These are phyloP conservation scores for Acrossocheilus wenchowensis DNA, from an alignment of 2,797 vertebrate genomes.

Conservation along the genomic window DNA sequence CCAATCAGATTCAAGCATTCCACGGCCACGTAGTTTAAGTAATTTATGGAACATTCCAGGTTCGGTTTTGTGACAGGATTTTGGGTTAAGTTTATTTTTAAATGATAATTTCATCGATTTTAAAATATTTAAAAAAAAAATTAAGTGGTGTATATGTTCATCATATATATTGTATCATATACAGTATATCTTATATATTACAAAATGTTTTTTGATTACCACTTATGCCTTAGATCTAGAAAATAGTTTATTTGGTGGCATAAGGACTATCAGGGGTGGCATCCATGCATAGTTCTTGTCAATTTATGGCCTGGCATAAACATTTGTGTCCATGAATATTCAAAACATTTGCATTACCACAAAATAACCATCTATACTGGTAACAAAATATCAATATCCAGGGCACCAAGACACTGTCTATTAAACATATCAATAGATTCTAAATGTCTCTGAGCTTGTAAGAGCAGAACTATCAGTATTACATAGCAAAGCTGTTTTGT, in stretches of 20 bases:
- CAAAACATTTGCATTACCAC: not conserved
- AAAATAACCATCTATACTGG: not conserved
- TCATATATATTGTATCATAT: no score
- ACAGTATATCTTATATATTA: no score
- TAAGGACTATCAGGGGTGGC: not conserved
- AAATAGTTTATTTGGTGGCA: not conserved
- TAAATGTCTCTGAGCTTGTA: no score
- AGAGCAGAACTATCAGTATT: no score
- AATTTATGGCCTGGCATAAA: not conserved
- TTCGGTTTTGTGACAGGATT: not conserved
- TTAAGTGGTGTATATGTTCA: no score
- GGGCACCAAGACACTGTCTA: not conserved
- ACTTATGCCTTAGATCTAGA: not conserved
- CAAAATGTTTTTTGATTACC: no score
- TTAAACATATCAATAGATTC: not conserved
- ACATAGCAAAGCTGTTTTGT: no score
- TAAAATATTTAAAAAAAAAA: no score
- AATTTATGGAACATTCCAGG: not conserved
- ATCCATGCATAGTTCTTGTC: not conserved
- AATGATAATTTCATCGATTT: not conserved
- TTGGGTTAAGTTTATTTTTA: not conserved
- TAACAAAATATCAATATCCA: not conserved
- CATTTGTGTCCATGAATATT: not conserved
- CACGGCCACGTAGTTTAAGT: not conserved
- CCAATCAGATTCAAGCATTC: no score